These are phyloP conservation scores for Drosophila jambulina DNA, from an alignment of 1,140 invertebrate genomes.

Conservation along the genomic window DNA sequence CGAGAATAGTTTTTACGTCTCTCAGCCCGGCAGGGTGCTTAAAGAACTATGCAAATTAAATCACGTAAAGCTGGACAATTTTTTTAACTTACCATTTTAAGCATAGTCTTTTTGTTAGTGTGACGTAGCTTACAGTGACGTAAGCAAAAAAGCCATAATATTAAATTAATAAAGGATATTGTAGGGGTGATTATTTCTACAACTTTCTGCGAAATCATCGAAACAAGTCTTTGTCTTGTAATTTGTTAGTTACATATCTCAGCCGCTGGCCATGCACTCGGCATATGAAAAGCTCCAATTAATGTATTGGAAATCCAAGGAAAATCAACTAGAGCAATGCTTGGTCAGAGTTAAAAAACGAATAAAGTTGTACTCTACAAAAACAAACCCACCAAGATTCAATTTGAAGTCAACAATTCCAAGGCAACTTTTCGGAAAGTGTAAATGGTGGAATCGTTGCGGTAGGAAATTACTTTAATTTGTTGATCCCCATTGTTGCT, in stretches of 20 bases:
- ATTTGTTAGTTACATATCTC: constrained; percentile 34
- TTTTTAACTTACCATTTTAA: constrained; percentile 11
- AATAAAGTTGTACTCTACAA: constrained; percentile 4
- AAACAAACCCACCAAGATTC: background rate
- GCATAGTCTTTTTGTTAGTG: background rate
- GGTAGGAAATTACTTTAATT: constrained; percentile 83
- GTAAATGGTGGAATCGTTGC: constrained; percentile 66
- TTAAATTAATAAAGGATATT: constrained; percentile 1
- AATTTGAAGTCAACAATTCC: constrained; percentile 22
- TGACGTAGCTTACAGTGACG: background rate
- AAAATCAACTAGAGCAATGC: constrained; percentile 1
- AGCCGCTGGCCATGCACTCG: constrained; percentile 43
- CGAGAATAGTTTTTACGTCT: constrained; percentile 20
- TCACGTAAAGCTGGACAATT: constrained; percentile 18
- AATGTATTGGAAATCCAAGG: constrained; percentile 45
- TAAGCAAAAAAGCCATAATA: no score
- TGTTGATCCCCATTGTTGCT: constrained; percentile 68
- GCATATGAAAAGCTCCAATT: constrained; percentile 71
- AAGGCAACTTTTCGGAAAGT: constrained; percentile 28
- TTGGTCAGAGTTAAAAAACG: constrained; percentile 7
- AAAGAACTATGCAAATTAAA: constrained; percentile 39
- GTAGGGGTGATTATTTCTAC: background rate
- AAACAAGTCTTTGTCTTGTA: constrained; percentile 6
- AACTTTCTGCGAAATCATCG: constrained; percentile 17
- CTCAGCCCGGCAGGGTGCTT: constrained; percentile 22